Evolutionary conservation across 2,113 vertebrate genomes (phyloP), one percentile per base, ranked within the genome.

Genomic region (Morphnarchus princeps): DNA sequence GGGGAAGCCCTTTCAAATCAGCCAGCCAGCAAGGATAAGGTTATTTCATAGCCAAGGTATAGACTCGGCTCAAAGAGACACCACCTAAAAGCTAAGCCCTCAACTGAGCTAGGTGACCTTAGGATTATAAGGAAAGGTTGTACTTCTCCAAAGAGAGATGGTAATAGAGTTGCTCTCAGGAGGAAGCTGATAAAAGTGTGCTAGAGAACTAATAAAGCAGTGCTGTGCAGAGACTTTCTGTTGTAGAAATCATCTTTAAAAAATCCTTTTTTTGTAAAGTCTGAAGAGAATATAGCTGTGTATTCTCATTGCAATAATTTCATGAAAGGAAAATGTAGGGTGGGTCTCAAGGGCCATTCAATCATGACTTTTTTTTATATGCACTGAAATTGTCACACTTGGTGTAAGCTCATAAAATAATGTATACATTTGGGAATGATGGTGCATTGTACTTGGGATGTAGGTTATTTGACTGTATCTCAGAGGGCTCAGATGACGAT

Each of bases 251-350:
- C 76, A 73, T 85, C 88, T 54, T 91, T 87, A 6, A 92, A 95
- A 70, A 47, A 43, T 43, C 6, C 13, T 38, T 87, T 80, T 92
- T 93, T 94, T 70, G 16, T 50, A 58, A 85, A 90, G 47, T 16
- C 83, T 95, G 61, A 95, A 82, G 82, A 95, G 90, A 76, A 71
- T 93, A 80, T 54, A 86, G 22, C 22, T 62, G 6, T 54, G 49
- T 94, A 83, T 87, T 96, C 81, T 96, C 73, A 63, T 28, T 85
- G 89, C 58, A 95, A 90, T 92, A 85, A 95, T 95, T 96, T 95
- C 21, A 74, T 67, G 72, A 92, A 97, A 94, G 38, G n/a, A 91
- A 95, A 96, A 96, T 82, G 91, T 96, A 93, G 94, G 93, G 47
- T 94, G 84, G 21, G 73, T 95, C 95, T 97, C 93, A 93, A 96